These are phyloP conservation scores for Sylvietta virens DNA, from an alignment of 2,113 vertebrate species.

Conservation along the genomic window DNA sequence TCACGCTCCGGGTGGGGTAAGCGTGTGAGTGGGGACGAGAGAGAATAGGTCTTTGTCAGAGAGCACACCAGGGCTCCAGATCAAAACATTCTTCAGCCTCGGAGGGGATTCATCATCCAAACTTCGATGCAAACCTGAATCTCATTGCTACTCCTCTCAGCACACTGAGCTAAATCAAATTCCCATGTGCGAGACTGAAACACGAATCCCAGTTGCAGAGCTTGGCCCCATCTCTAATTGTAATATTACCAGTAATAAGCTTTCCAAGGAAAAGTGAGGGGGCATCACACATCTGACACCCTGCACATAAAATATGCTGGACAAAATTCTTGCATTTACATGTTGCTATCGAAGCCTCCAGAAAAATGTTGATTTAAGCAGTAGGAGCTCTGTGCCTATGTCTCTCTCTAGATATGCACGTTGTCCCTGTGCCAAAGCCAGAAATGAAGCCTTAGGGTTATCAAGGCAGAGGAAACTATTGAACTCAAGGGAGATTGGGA, in stretches of 20 bases:
- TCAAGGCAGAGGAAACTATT: not conserved
- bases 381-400: not conserved
- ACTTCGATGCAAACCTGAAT: constrained; percentile 7
- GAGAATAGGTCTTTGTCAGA: constrained; percentile 31
- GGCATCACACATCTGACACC: not conserved
- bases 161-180: constrained; percentile 8
- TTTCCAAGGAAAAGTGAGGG: constrained; percentile 17
- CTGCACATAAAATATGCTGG: not conserved
- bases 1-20: not conserved
- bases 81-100: constrained; percentile 42
- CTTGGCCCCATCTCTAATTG: constrained; percentile 9
- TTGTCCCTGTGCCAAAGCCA: not conserved
- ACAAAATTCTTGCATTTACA: not conserved
- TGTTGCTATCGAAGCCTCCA: not conserved
- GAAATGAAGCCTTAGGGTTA: constrained; percentile 8
- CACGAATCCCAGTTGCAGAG: not conserved
- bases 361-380: constrained; percentile 5
- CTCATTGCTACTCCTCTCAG: constrained; percentile 27
- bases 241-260: not conserved
- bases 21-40: not conserved
- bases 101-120: not conserved
- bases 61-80: not conserved
- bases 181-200: not conserved
- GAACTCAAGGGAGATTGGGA: constrained; percentile 38
- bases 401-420: not conserved